Percentiles rank a stretch among this genome's conserved stretches.
These are phyloP conservation scores for Dipodomys ordii DNA, from an alignment of 2,113 vertebrate genomes.

Conservation along the genomic window DNA sequence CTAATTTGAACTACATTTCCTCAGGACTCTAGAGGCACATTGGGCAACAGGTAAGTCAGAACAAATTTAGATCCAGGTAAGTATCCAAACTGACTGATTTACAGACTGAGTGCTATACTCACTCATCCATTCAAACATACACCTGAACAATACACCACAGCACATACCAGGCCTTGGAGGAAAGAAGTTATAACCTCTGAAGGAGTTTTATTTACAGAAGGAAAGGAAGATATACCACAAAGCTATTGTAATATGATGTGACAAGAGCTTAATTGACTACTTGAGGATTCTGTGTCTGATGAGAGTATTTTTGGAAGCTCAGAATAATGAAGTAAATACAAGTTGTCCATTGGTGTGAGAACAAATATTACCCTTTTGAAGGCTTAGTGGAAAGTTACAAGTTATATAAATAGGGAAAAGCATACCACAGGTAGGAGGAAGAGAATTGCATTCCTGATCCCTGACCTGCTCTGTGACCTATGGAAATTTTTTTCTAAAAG, in stretches of 20 bases:
- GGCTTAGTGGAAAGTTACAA: not conserved
- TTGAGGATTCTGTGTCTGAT: not conserved
- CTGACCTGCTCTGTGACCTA: not conserved
- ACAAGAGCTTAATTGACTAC: not conserved
- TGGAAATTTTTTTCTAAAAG: not conserved
- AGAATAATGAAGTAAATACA: not conserved
- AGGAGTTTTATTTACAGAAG: not conserved
- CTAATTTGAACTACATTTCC: not conserved
- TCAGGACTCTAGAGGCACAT: not conserved
- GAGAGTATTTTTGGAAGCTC: not conserved
- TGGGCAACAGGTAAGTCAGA: not conserved
- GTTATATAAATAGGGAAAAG: not conserved
- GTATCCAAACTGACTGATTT: not conserved
- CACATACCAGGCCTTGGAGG: not conserved
- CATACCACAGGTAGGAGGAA: not conserved
- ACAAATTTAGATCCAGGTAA: not conserved
- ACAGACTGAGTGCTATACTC: not conserved
- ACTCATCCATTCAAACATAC: not conserved
- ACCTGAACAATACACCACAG: not conserved
- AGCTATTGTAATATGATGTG: accelerated
- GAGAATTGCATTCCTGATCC: not conserved
- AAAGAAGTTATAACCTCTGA: not conserved
- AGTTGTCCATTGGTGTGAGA: not conserved
- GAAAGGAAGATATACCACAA: not conserved
- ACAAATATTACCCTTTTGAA: not conserved